Percentiles rank a stretch among this genome's conserved stretches.
Conservation (phyloP, 2,113 vertebrate species). For the Actenoides hombroni region DNA sequence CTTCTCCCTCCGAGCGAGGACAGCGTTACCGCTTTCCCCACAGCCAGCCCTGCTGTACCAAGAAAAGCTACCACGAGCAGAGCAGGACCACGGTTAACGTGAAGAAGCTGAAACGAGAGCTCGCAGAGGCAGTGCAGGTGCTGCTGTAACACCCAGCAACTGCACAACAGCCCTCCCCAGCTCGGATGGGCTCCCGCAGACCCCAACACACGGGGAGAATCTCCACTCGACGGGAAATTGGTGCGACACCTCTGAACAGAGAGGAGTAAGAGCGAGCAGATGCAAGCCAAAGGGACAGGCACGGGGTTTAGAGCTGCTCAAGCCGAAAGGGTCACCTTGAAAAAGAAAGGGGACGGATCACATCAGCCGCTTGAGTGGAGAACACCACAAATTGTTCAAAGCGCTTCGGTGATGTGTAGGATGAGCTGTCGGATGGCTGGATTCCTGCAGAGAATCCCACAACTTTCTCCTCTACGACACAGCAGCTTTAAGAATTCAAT, state of each 20-base stretch:
- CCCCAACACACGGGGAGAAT: neutral
- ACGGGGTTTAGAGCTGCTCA: neutral
- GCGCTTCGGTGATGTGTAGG: rapidly evolving
- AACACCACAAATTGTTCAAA: neutral
- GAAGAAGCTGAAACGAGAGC: rapidly evolving
- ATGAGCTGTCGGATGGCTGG: neutral
- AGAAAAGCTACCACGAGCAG: neutral
- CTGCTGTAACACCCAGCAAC: rapidly evolving
- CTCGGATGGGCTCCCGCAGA: no score
- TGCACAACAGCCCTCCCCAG: neutral
- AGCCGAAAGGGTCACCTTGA: conserved; percentile 40
- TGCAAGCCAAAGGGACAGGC: neutral
- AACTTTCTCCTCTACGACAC: neutral
- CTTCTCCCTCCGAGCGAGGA: neutral
- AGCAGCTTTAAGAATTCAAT: neutral
- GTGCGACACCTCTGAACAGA: rapidly evolving
- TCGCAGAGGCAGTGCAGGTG: neutral
- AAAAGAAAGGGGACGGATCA: neutral
- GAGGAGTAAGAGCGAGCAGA: neutral
- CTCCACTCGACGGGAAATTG: neutral
- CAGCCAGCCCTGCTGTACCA: neutral
- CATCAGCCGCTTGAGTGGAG: neutral
- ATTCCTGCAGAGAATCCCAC: neutral
- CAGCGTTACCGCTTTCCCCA: neutral
- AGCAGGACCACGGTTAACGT: neutral